Evolutionary conservation across 2,797 vertebrate genomes (phyloP), one percentile per base, ranked within the genome.

Genomic region (Ciconia nigra): DNA sequence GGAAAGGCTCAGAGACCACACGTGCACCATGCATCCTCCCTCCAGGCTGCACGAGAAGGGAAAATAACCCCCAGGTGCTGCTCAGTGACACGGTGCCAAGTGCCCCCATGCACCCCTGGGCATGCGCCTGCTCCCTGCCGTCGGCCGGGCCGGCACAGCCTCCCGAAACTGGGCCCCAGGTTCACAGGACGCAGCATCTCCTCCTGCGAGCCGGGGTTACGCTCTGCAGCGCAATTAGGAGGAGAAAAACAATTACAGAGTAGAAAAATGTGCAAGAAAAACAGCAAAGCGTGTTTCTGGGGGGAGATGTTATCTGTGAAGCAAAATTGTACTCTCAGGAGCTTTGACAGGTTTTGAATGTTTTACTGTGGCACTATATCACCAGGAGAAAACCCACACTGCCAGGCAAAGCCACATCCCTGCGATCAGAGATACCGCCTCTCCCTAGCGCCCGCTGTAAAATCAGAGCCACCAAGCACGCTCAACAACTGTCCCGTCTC

Each of bases 41-140:
- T 24, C 58, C 58, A 20, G 70, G 70, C 61, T 18, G 9, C 4
- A 1, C 1, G 4, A 70, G 67, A 12, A 46, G 41, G 46, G 19
- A 51, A 51, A 49, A 54, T 7, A 37, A 29, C 20, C 42, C 63
- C 15, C 0, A 3, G 37, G 33, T 5, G 59, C 73, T 16, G 61
- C 51, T 41, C 28, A 1, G 86, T 11, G 31, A 33, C 13, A 9
- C 2, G 14, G 16, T 15, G 55, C 51, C 88, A 55, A 47, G 9
- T 4, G 76, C 18, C 77, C 80, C 59, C 22, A 1, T 2, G 0
- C 10, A 9, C 5, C 61, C 69, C 14, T 1, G 7, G 69, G 70
- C 65, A 62, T 2, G 0, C 15, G 3, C 55, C 81, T 1, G 0
- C 55, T 49, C 37, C 13, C 41, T 4, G 15, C 20, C 11, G 0